Evolutionary conservation across 2,888 invertebrate genomes (phyloP).

Genomic region (Amblyjoppa fuscipennis): DNA sequence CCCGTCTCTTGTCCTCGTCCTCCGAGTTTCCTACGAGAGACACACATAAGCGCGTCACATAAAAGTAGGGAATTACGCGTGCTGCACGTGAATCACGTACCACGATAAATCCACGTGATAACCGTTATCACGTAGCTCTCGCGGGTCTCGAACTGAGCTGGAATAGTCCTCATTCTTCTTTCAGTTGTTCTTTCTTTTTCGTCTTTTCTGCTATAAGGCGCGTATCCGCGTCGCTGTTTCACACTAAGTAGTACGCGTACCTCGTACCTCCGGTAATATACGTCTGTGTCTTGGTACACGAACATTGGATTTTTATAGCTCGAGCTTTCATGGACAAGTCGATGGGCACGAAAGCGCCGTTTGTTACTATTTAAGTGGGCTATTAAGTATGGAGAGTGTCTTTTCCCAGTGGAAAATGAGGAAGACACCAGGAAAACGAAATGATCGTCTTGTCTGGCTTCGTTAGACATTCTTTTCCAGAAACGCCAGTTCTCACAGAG

Average conservation of each 20-base stretch:
- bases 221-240: conserved; percentile 14
- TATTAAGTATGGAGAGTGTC: conserved; percentile 4
- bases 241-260: conserved; percentile 7
- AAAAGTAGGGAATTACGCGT: conserved; percentile 76
- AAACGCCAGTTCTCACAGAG: no score
- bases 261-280: conserved; percentile 24
- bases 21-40: neutral
- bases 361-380: neutral
- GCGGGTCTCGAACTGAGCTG: conserved; percentile 21
- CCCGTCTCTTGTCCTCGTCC: neutral
- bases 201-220: neutral
- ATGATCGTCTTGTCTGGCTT: neutral
- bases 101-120: conserved; percentile 43
- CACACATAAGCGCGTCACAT: conserved; percentile 56
- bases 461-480: neutral
- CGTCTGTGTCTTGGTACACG: conserved; percentile 15
- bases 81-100: conserved; percentile 42
- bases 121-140: conserved; percentile 50
- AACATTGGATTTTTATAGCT: conserved; percentile 63
- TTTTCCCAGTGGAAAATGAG: neutral
- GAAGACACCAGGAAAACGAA: neutral
- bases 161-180: conserved; percentile 24
- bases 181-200: neutral
- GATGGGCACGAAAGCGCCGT: conserved; percentile 19
- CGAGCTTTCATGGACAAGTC: conserved; percentile 44